Evolutionary conservation across 2,888 invertebrate species (phyloP).

Genomic region (Agelastica alni): DNA sequence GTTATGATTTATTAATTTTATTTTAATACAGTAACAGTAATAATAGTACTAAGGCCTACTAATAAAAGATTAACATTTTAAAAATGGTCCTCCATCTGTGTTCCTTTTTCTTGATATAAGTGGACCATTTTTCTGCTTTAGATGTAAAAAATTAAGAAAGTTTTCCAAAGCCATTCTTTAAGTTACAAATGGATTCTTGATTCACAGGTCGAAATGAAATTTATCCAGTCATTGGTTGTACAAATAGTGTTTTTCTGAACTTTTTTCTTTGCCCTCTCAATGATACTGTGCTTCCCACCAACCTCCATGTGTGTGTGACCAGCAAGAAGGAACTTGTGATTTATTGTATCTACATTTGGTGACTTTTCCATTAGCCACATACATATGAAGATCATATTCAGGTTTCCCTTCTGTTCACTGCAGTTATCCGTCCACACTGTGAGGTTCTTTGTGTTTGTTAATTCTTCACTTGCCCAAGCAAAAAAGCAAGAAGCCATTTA

Average conservation of each 20-base stretch:
- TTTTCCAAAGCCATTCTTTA: not conserved
- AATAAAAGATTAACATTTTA: no score
- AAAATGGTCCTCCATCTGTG: not conserved
- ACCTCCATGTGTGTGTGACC: slow-evolving; percentile 22
- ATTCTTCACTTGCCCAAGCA: not conserved
- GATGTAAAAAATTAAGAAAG: not conserved
- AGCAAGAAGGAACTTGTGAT: slow-evolving; percentile 36
- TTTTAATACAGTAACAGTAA: not conserved
- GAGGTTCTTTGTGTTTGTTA: not conserved
- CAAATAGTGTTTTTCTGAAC: not conserved
- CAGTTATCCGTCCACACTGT: slow-evolving; percentile 19
- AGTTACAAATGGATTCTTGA: not conserved
- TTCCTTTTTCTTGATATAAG: not conserved
- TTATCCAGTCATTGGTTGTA: not conserved
- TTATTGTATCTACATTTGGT: slow-evolving; percentile 19
- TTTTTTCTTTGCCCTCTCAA: slow-evolving; percentile 19
- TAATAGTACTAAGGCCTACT: no score
- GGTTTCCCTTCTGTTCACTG: slow-evolving; percentile 16
- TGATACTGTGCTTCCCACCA: not conserved
- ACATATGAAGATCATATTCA: slow-evolving; percentile 8
- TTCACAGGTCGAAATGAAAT: not conserved
- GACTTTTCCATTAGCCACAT: slow-evolving; percentile 4
- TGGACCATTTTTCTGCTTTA: not conserved
- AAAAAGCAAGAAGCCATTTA: slow-evolving; percentile 2
- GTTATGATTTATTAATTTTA: not conserved